Evolutionary conservation across 1,140 invertebrate genomes (phyloP).

Genomic region (Ruditapes philippinarum): DNA sequence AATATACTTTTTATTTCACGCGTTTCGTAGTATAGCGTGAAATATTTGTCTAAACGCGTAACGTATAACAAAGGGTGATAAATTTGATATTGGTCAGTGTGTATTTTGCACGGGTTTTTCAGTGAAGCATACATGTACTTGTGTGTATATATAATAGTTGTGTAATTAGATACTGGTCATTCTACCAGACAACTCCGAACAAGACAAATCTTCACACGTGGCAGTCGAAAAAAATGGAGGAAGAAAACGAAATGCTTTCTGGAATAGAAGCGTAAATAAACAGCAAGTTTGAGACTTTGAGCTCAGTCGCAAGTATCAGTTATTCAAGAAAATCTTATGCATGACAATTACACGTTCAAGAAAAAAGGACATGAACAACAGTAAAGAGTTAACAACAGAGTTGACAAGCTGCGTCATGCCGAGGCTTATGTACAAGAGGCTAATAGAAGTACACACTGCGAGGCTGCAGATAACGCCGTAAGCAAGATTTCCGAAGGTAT

Average conservation of each 20-base stretch:
- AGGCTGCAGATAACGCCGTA: not conserved
- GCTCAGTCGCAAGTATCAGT: not conserved
- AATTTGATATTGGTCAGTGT: too few species aligned
- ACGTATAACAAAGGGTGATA: too few species aligned
- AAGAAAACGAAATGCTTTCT: not conserved
- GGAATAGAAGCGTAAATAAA: not conserved
- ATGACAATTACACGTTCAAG: slow-evolving; percentile 1
- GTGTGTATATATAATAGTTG: too few species aligned
- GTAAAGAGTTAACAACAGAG: too few species aligned
- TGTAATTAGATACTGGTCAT: too few species aligned
- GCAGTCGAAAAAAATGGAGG: not conserved
- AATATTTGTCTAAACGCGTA: too few species aligned
- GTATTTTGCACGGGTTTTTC: too few species aligned
- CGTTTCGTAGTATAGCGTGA: too few species aligned
- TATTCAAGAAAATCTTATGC: not conserved
- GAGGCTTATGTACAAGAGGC: not conserved
- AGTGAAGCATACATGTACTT: too few species aligned
- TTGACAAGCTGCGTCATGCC: not conserved
- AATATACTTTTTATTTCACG: too few species aligned
- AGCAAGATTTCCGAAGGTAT: slow-evolving; percentile 6
- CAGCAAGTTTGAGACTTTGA: not conserved
- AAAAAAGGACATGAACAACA: slow-evolving; percentile 10
- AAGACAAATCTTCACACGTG: too few species aligned
- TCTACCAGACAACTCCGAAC: too few species aligned
- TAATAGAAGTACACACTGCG: not conserved